Evolutionary conservation across 2,888 invertebrate species (phyloP), one percentile per base, ranked within the genome.

Genomic region (Anticlea derivata): DNA sequence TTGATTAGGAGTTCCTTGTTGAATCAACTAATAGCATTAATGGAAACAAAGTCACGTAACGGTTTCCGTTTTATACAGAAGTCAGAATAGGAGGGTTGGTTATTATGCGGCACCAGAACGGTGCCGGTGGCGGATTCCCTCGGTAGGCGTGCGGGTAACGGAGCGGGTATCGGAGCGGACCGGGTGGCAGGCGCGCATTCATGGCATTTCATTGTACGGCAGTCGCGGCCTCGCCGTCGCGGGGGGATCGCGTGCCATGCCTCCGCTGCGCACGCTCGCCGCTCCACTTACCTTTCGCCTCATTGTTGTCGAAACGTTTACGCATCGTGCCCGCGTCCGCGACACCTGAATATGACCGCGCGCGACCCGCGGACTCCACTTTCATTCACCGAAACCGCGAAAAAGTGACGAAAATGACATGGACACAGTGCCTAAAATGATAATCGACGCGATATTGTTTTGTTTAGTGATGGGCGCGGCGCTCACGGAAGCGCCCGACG

Each of bases 391-490:
- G 68, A 68, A 77, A 83, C 72, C 61, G 50, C 60, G 63, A 73
- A 83, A 79, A 75, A 83, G 83, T 86, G 80, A 75, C 70, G 70
- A 89, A 85, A 83, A 89, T 90, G 89, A 79, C 70, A 89, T 87
- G 89, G 83, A 86, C 84, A 80, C 80, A 83, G 89, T 87, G 89
- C 79, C 68, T 86, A 89, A 83, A 89, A 89, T 89, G 90, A 83
- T 90, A 83, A 85, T 86, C 78, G 78, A 80, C 83, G 84, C 75
- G 83, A 81, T 89, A 85, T 78, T 89, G 75, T 88, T 88, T 83
- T 90, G 89, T 87, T 83, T 89, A 74, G 90, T 88, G 86, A 83
- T 86, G 88, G 89, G 87, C 81, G 88, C 87, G 85, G 88, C 79
- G 85, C 80, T 85, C 64, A 84, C 89, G 80, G 89, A 86, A 81